Evolutionary conservation across 2,888 invertebrate species (phyloP).

Genomic region (Sicus ferrugineus): DNA sequence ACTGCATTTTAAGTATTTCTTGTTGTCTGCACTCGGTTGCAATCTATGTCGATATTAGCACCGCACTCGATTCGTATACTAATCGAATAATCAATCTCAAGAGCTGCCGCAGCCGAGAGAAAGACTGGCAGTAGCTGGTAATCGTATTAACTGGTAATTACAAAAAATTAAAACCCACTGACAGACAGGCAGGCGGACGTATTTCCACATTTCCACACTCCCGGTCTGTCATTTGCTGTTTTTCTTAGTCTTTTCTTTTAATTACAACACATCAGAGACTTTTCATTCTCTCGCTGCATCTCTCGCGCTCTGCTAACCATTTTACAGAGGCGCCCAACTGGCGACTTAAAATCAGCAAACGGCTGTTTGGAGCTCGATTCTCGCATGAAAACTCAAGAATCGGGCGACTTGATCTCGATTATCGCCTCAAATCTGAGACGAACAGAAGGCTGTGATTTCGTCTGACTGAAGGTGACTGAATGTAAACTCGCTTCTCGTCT

Average conservation of each 20-base stretch:
- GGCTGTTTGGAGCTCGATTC: no score
- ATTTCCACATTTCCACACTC: background rate
- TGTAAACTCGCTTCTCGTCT: no score
- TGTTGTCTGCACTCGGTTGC: background rate
- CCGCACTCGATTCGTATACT: conserved; percentile 2
- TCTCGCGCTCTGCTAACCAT: no score
- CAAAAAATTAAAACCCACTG: conserved; percentile 3
- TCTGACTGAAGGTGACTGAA: no score
- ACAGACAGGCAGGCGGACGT: conserved; percentile 10
- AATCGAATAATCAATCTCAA: conserved; percentile 17
- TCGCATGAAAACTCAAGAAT: no score
- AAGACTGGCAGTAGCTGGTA: conserved; percentile 28
- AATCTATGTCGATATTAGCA: background rate
- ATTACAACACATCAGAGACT: background rate
- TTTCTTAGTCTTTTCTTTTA: background rate
- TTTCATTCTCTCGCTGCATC: background rate
- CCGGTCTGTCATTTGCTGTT: background rate
- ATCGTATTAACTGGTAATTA: conserved; percentile 29
- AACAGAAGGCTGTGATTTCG: no score
- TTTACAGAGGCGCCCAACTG: no score
- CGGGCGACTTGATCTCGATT: no score
- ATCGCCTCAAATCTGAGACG: no score
- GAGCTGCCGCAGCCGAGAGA: background rate
- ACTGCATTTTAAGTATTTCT: background rate
- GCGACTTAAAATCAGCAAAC: no score